A percentile compares a stretch with the other conserved stretches of the same genome.
These are phyloP conservation scores for Zosterops lateralis DNA, from an alignment of 2,113 vertebrate genomes.

Conservation along the genomic window DNA sequence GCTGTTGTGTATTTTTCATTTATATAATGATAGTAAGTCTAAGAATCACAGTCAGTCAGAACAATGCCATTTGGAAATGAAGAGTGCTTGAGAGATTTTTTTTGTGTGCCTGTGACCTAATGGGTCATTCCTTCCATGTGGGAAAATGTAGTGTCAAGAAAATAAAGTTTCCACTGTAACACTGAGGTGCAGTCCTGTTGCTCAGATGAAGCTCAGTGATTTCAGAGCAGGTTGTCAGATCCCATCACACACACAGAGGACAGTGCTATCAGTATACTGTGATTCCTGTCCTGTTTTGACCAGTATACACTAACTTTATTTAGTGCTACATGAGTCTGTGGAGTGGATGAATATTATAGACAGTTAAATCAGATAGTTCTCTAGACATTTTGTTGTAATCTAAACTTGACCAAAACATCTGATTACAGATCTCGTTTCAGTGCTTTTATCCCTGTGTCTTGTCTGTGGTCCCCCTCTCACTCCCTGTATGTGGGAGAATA, in stretches of 20 bases:
- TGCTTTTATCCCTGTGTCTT: neutral
- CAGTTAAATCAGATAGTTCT: neutral
- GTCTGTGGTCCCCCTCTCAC: neutral
- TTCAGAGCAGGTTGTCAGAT: neutral
- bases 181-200: neutral
- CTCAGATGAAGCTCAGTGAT: neutral
- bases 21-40: neutral
- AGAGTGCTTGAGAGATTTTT: neutral
- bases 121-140: neutral
- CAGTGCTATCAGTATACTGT: neutral
- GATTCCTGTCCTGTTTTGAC: neutral
- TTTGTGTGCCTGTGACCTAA: neutral
- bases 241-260: neutral
- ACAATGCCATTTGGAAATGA: neutral
- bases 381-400: neutral
- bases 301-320: neutral
- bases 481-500: neutral
- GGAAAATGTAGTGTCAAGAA: neutral
- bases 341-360: neutral
- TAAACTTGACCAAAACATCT: neutral
- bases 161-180: neutral
- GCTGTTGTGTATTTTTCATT: neutral
- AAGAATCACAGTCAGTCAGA: neutral
- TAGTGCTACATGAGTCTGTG: rapidly evolving
- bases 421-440: neutral